These are phyloP conservation scores for Eilema sororculum DNA, from an alignment of 2,888 invertebrate species.

Conservation along the genomic window DNA sequence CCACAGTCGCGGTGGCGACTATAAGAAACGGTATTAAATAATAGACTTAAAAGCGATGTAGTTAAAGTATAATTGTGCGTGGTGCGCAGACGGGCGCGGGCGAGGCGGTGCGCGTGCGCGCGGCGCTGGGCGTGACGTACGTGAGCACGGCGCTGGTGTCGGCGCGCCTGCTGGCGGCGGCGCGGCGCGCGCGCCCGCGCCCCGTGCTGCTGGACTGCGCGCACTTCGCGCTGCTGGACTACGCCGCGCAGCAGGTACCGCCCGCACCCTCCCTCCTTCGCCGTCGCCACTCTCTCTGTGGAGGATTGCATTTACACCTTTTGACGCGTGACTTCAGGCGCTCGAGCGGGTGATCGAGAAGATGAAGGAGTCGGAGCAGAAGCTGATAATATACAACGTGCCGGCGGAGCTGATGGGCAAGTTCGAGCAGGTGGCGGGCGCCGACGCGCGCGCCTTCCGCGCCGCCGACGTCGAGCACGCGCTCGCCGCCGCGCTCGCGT, in stretches of 20 bases:
- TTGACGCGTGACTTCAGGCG: conserved; percentile 75
- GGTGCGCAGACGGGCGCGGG: conserved; percentile 56
- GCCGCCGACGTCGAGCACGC: conserved; percentile 38
- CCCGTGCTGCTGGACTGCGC: conserved; percentile 88
- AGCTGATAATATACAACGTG: conserved; percentile 83
- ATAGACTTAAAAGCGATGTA: too few species aligned
- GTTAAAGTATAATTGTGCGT: too few species aligned
- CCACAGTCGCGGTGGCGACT: too few species aligned
- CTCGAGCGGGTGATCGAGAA: conserved; percentile 86
- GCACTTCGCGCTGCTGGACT: conserved; percentile 89
- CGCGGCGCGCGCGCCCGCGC: conserved; percentile 68
- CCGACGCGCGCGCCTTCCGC: conserved; percentile 57
- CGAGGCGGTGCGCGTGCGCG: conserved; percentile 76
- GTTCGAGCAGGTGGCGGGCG: conserved; percentile 55
- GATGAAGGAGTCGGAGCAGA: conserved; percentile 81
- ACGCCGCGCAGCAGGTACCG: conserved; percentile 65
- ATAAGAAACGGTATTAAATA: too few species aligned
- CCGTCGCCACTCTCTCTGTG: too few species aligned
- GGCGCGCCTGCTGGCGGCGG: conserved; percentile 82
- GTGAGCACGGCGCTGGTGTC: conserved; percentile 86
- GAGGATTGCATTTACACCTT: too few species aligned
- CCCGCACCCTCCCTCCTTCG: too few species aligned
- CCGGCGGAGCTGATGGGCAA: conserved; percentile 51
- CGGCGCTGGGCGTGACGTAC: conserved; percentile 90
- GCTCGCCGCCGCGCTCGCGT: conserved; percentile 31